Percentiles rank a stretch among this genome's conserved stretches.
phyloP scores from a whole-genome alignment of 2,113 vertebrate species.

The Hiodon tergisus region DNA sequence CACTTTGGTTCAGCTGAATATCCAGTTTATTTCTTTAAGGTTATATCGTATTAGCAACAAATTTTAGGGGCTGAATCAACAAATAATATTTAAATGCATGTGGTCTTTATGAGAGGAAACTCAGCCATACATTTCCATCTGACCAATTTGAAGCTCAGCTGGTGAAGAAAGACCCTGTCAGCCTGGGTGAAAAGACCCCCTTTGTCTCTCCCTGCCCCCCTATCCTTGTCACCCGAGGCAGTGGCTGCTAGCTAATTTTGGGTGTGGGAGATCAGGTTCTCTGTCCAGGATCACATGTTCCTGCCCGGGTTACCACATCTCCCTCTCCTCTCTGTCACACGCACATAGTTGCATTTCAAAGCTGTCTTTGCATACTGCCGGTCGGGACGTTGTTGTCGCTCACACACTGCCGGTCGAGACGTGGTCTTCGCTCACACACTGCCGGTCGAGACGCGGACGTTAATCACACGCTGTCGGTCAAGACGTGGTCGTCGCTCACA shows the following conservation, averaged over 20 bases:
- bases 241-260: constrained; percentile 75
- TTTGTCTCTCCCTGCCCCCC: not conserved
- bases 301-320: constrained; percentile 18
- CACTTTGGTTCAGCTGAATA: too few relatives aligned
- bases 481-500: not conserved
- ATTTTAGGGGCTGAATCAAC: not conserved
- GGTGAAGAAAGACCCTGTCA: not conserved
- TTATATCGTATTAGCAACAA: too few relatives aligned
- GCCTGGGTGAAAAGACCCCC: not conserved
- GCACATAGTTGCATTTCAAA: too few relatives aligned
- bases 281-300: constrained; percentile 62
- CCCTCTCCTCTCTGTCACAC: not conserved
- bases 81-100: not conserved
- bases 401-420: not conserved
- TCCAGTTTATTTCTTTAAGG: too few relatives aligned
- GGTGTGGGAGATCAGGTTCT: constrained; percentile 76
- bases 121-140: not conserved
- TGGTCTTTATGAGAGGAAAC: not conserved
- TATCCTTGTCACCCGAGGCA: constrained; percentile 53
- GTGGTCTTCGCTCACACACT: not conserved
- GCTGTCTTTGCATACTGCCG: not conserved
- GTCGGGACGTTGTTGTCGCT: not conserved
- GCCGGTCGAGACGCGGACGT: not conserved
- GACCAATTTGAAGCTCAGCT: not conserved
- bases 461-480: too few relatives aligned